Evolutionary conservation across 2,888 invertebrate species (phyloP), one percentile per base, ranked within the genome.

Genomic region (Volucella inflata): DNA sequence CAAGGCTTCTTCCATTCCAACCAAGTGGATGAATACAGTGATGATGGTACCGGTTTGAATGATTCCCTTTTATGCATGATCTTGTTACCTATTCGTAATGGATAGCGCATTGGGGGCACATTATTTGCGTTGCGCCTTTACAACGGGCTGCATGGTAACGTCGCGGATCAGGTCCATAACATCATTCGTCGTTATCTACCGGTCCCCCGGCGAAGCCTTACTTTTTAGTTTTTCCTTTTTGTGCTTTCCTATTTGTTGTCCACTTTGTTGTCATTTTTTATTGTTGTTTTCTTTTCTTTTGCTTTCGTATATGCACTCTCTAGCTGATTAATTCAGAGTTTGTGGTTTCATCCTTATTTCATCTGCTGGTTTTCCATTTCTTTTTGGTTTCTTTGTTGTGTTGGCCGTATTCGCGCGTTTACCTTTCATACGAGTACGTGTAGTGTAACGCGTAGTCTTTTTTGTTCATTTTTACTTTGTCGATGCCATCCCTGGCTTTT

Each of bases 21-120:
- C 4, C 30, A 30, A 30, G 30, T 42, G 14, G 42, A 17, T 16
- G 40, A 14, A 16, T 42, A 14, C n/a, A 17, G 21, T 40, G 62
- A 30, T 64, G 53, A 16, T 64, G 60, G 42, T 62, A 68, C 74
- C 74, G 64, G 78, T 64, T 74, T 57, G 38, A 30, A 60, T 57
- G 62, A 75, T 67, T 74, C 68, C 57, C 57, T 74, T 77, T 83
- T 78, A 68, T 51, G 68, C 76, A 71, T 76, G 82, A 74, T 70
- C 79, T 75, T 83, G 68, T 83, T 83, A 75, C 79, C 79, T 74
- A 78, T 79, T 71, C 82, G 81, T 79, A 83, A 83, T 83, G 83
- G 83, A 83, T 79, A 83, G 48, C 55, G 60, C 78, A 72, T 77
- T 72, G 65, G 64, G 44, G 74, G 68, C 50, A 14, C 51, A 75